Evolutionary conservation across 2,113 vertebrate species (phyloP).

Genomic region (Mionectes macconnelli): DNA sequence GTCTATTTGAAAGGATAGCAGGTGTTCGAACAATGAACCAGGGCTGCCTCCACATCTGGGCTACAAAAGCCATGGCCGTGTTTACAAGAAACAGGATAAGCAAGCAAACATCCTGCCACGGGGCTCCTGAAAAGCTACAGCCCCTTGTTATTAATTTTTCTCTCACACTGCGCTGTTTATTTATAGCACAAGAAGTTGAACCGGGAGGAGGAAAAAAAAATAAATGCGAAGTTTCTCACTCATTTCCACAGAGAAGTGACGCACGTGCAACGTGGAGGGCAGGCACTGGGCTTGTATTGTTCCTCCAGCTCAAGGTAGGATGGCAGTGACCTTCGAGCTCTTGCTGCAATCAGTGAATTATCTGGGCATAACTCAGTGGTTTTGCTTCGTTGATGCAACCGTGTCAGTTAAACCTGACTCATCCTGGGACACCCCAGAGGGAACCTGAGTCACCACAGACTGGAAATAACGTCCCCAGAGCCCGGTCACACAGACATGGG

Average conservation of each 20-base stretch:
- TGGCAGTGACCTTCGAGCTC: conserved; percentile 24
- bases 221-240: background rate
- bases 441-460: background rate
- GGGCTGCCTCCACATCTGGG: conserved; percentile 70
- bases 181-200: conserved; percentile 70
- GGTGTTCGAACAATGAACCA: conserved; percentile 80
- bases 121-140: conserved; percentile 46
- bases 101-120: conserved; percentile 78
- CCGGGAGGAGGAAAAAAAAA: background rate
- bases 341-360: background rate
- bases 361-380: background rate
- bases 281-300: background rate
- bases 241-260: conserved; percentile 65
- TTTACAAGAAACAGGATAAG: conserved; percentile 77
- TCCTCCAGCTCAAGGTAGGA: background rate
- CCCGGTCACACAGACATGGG: background rate
- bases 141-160: conserved; percentile 59
- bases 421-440: background rate
- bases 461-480: background rate
- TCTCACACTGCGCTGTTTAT: conserved; percentile 73
- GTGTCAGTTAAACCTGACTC: background rate
- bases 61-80: conserved; percentile 58
- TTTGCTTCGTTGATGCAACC: background rate
- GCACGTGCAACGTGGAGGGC: background rate
- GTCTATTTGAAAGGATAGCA: conserved; percentile 64